Conservation (phyloP, 2,797 vertebrate genomes). For the Xiphophorus birchmanni region DNA sequence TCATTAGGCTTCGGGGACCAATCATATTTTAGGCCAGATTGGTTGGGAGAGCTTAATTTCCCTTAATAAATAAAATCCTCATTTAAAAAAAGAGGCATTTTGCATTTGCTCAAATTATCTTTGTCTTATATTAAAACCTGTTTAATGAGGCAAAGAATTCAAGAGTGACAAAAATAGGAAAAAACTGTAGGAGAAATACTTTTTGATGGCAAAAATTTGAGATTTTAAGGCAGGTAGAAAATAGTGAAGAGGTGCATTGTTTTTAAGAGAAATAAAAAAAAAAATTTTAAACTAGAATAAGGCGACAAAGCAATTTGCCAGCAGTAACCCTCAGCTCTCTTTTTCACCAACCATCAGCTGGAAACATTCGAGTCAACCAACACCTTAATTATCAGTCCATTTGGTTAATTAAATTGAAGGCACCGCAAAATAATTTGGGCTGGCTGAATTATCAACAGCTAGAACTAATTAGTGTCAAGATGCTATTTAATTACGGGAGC, state of each 20-base stretch:
- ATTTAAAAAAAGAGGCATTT: background rate
- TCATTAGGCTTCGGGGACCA: background rate
- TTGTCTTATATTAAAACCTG: background rate
- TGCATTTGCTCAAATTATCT: background rate
- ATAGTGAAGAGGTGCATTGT: background rate
- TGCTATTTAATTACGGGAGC: conserved; percentile 70
- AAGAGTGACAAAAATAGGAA: background rate
- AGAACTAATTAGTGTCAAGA: conserved; percentile 78
- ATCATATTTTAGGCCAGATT: background rate
- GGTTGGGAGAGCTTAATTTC: background rate
- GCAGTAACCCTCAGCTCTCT: background rate
- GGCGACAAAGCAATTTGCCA: background rate
- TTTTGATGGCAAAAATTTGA: background rate
- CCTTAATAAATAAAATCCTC: background rate
- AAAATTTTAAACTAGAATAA: background rate
- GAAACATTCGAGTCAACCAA: conserved; percentile 23
- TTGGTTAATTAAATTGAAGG: conserved; percentile 73
- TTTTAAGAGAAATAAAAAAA: background rate
- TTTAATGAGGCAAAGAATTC: background rate
- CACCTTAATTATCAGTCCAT: conserved; percentile 70
- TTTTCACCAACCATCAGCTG: conserved; percentile 1
- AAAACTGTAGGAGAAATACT: background rate
- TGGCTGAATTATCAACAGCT: conserved; percentile 69
- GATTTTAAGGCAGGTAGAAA: background rate
- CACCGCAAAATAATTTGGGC: conserved; percentile 61